Evolutionary conservation across 2,797 vertebrate genomes (phyloP), one percentile per base, ranked within the genome.

Genomic region (Chloroceryle amazona): DNA sequence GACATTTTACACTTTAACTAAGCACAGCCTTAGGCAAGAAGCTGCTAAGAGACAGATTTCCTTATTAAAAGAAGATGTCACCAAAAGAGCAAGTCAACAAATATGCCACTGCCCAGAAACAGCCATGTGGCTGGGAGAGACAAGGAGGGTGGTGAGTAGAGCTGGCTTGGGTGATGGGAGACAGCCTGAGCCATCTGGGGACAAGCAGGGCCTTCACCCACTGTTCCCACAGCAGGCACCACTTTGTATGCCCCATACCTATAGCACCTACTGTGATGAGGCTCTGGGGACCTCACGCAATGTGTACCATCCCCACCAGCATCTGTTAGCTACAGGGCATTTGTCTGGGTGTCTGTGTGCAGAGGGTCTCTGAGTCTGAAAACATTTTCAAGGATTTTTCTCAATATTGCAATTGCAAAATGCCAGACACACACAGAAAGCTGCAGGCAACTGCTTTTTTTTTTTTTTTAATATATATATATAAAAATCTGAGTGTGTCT

Each of bases 1-100:
- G 98, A 98, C 98, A 98, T 98, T 98, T 98, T 98, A 98, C 98
- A 98, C 98, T 98, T 97, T 98, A 97, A 98, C 97, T 96, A 98
- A 98, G 97, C 98, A 94, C 96, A 97, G 94, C 98, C 98, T 87
- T 97, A 97, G 98, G 98, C 97, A 35, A 96, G 94, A 95, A 97
- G 96, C 96, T 89, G 96, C 98, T 95, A 89, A 97, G 96, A 98
- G 97, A 98, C 97, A 97, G 96, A 97, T 98, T 96, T 97, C 97
- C 97, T 98, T 97, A 98, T 98, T 98, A 97, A 97, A 97, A 97
- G 96, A 97, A 96, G 96, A 98, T 97, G 97, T 98, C 97, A 97
- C 98, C 97, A 97, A 98, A 98, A 98, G 96, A 98, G 97, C 98
- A 97, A 97, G 96, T 97, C 98, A 97, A 98, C 98, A 98, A 97